A percentile compares a stretch with the other conserved stretches of the same genome.
Conservation (phyloP, 2,113 vertebrate species). For the Tursiops truncatus region DNA sequence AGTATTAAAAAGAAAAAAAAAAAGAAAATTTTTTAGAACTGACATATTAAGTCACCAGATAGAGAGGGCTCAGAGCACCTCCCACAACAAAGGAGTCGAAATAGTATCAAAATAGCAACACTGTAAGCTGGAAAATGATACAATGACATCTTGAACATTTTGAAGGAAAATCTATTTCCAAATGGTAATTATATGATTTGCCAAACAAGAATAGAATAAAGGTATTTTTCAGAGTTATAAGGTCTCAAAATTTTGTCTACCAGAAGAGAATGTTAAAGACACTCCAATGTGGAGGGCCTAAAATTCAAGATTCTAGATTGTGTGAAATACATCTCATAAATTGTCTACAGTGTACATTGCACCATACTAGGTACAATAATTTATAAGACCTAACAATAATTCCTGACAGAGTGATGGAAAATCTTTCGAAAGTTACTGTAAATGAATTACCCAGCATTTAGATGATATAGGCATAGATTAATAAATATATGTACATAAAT, state of each 20-base stretch:
- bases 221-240: neutral
- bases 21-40: neutral
- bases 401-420: neutral
- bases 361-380: neutral
- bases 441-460: neutral
- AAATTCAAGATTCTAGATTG: neutral
- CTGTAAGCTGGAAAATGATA: neutral
- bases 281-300: neutral
- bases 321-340: neutral
- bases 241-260: neutral
- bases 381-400: neutral
- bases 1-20: neutral
- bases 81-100: neutral
- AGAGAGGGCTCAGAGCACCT: neutral
- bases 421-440: neutral
- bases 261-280: neutral
- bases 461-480: neutral
- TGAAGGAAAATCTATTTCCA: neutral
- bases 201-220: slow-evolving; percentile 26
- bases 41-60: neutral
- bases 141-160: neutral
- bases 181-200: neutral
- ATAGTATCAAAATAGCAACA: neutral
- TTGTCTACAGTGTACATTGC: neutral
- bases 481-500: neutral